Evolutionary conservation across 2,888 invertebrate species (phyloP), one percentile per base, ranked within the genome.

Genomic region (Dorcus parallelipipedus): DNA sequence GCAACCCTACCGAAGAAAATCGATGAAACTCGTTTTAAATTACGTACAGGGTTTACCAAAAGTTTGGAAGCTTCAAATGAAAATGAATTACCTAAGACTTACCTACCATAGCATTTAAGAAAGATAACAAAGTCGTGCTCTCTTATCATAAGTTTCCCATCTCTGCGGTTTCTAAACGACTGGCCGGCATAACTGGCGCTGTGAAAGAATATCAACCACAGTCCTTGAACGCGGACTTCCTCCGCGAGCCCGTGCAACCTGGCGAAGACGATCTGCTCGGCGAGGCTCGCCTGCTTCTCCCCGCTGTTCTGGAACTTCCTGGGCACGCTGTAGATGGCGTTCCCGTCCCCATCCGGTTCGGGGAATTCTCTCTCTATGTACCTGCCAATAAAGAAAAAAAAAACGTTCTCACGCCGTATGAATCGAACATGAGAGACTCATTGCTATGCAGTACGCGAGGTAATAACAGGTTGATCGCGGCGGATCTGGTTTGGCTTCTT

Each of bases 51-150:
- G 14, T 14, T 14, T 14, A 14, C 14, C 14, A 14, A 14, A 14
- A 14, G 14, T 14, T 14, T 14, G 14, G 14, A 14, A 14, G 14
- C 14, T 14, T 1, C 14, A 14, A 14, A 14, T 14, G 14, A 14
- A n/a, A n/a, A n/a, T 14, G 20, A 20, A 20, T 20, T 20, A 14
- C 14, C 14, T 14, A 20, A 20, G 20, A 20, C 20, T 20, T 20
- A 20, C 64, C 66, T 65, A 75, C 76, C 75, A 60, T 67, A 48
- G 57, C 67, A 69, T 62, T 69, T 73, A 39, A 64, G 70, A 60
- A 76, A 76, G 10, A 75, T 67, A 4, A 77, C 76, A 59, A 75
- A 76, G 59, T 76, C 77, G 57, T 76, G 76, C 62, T 77, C 76
- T 43, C 76, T 61, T 38, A 75, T 74, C 70, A 76, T 76, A 5